These are phyloP conservation scores for Cephalopterus ornatus DNA, from an alignment of 2,113 vertebrate species.

Conservation along the genomic window DNA sequence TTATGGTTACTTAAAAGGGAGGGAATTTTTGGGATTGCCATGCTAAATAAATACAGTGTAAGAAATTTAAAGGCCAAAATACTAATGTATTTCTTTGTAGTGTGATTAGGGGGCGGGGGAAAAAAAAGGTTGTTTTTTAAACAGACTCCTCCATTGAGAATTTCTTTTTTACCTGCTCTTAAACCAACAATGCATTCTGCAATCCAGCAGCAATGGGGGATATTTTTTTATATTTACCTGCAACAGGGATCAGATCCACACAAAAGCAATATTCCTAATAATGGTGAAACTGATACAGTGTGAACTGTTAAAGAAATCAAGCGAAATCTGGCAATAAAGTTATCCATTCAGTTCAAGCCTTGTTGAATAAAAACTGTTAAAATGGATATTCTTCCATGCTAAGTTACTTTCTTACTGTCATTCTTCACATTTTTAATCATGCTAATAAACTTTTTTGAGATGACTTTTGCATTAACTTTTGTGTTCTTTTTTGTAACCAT, in stretches of 20 bases:
- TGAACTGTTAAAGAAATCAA: conserved; percentile 54
- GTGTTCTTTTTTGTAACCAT: conserved; percentile 38
- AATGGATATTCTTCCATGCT: conserved; percentile 72
- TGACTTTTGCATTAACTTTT: conserved; percentile 62
- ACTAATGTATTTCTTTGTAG: conserved; percentile 81
- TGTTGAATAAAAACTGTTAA: conserved; percentile 65
- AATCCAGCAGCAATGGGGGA: conserved; percentile 61
- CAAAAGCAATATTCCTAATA: conserved; percentile 66
- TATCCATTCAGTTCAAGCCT: conserved; percentile 33
- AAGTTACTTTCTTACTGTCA: conserved; percentile 69
- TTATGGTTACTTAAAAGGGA: conserved; percentile 35
- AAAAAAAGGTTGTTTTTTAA: conserved; percentile 51
- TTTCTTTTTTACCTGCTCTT: conserved; percentile 72
- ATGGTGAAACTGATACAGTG: conserved; percentile 1
- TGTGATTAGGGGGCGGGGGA: neutral
- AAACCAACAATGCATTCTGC: conserved; percentile 61
- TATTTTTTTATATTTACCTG: conserved; percentile 77
- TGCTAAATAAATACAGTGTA: conserved; percentile 66
- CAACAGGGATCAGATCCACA: conserved; percentile 60
- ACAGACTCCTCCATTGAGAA: conserved; percentile 58
- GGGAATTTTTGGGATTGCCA: conserved; percentile 45
- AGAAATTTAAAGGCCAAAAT: conserved; percentile 77
- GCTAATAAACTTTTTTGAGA: conserved; percentile 83
- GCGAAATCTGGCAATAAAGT: conserved; percentile 69
- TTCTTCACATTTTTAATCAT: conserved; percentile 81